Evolutionary conservation across 2,888 invertebrate genomes (phyloP).

Genomic region (Dicycla oo): DNA sequence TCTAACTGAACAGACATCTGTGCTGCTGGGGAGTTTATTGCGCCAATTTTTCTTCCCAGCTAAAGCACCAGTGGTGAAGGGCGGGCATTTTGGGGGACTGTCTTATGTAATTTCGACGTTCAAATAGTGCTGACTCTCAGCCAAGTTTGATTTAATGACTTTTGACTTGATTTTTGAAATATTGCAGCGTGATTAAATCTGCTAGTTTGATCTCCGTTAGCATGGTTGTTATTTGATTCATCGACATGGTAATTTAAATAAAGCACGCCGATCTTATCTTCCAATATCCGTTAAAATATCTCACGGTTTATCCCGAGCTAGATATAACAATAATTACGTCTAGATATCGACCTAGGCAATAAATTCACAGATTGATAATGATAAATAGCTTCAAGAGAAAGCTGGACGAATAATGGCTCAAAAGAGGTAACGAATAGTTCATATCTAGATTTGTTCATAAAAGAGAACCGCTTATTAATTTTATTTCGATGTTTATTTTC

Average conservation of each 20-base stretch:
- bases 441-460: constrained; percentile 42
- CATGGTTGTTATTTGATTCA: constrained; percentile 10
- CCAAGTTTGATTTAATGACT: neutral
- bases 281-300: constrained; percentile 37
- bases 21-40: too few species aligned
- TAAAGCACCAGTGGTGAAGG: too few species aligned
- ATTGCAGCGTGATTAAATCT: neutral
- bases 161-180: neutral
- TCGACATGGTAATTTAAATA: constrained; percentile 24
- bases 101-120: too few species aligned
- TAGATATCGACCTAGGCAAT: constrained; percentile 41
- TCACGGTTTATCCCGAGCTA: constrained; percentile 38
- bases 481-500: constrained; percentile 11
- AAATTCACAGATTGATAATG: constrained; percentile 57
- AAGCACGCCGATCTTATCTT: constrained; percentile 41
- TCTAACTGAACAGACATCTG: neutral
- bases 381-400: constrained; percentile 62
- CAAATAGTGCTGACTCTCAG: neutral
- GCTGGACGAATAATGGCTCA: constrained; percentile 28
- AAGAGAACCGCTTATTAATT: constrained; percentile 26
- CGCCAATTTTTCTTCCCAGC: too few species aligned
- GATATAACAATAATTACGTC: constrained; percentile 53
- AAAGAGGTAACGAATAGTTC: constrained; percentile 42
- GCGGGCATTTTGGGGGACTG: too few species aligned
- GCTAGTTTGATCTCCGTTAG: neutral